Base-by-base conservation (phyloP, 2,113 vertebrate species). In the Scatophagus argus region DNA sequence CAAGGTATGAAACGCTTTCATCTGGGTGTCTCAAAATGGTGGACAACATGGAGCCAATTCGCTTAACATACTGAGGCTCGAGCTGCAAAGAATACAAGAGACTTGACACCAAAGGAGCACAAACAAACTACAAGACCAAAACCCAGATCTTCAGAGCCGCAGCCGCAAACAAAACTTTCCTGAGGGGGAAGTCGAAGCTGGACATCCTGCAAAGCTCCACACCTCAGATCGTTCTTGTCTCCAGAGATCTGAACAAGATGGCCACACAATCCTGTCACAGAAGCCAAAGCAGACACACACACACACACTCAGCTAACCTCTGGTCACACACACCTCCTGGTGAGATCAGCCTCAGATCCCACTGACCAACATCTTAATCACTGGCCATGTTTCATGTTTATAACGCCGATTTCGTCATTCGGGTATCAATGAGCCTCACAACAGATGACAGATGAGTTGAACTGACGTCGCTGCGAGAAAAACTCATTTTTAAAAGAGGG, bases 341-440 rank as follows among this genome's bases (percentile, higher is more conserved):
- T 70, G 80, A 86, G 72, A 76, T 89, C 81, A 78, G 79, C 66
- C 79, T 79, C 41, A 12, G n/a, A 52, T 54, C 70, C 73, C 60
- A 67, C 52, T 9, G 47, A 38, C 46, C 60, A 9, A 44, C 47
- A 17, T 55, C 77, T 77, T 58, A 59, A 66, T 79, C 55, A 46
- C 31, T n/a, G 2, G 23, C 55, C 27, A 31, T 56, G 58, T 73
- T 60, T 70, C 70, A 77, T 36, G 51, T 80, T 54, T 84, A 61
- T 77, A 81, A 43, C 14, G 59, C 19, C 0, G 5, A 31, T 43
- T 51, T 9, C 46, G 61, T 71, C 55, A 38, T 43, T 78, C 34
- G 13, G 2, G 71, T 2, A 23, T n/a, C 11, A 31, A 72, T n/a
- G 72, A 68, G 63, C 58, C n/a, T 21, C 4, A 0, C 9, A 55